These are phyloP conservation scores for Danaus melanippus DNA, from an alignment of 1,140 invertebrate species.

Conservation along the genomic window DNA sequence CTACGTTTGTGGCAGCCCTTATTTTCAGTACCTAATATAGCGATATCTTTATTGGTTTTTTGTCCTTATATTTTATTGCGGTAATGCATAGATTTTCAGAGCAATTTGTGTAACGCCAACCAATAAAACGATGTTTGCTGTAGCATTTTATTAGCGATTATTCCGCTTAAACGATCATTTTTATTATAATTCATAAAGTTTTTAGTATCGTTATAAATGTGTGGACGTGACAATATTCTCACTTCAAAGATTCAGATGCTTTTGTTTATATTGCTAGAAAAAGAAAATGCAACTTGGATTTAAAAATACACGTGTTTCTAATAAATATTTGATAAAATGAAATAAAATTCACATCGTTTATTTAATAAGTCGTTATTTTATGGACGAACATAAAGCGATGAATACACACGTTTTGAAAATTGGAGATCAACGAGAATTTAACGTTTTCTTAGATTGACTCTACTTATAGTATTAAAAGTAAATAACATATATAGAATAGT, in stretches of 20 bases:
- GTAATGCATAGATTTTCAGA: constrained; percentile 60
- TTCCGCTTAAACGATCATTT: constrained; percentile 48
- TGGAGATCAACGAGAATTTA: too few relatives aligned
- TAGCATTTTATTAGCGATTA: constrained; percentile 35
- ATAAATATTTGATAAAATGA: too few relatives aligned
- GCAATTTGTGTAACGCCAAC: constrained; percentile 46
- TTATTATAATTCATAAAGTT: constrained; percentile 60
- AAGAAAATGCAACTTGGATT: too few relatives aligned
- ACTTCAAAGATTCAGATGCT: constrained; percentile 22
- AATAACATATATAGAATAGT: background rate
- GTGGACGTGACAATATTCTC: constrained; percentile 31
- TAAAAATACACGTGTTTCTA: too few relatives aligned
- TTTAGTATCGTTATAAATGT: constrained; percentile 36
- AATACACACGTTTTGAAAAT: too few relatives aligned
- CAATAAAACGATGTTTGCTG: constrained; percentile 57
- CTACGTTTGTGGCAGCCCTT: constrained; percentile 57
- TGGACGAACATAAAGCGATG: too few relatives aligned
- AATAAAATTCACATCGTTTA: too few relatives aligned
- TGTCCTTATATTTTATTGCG: constrained; percentile 57
- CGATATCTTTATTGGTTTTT: constrained; percentile 29
- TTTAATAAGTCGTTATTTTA: too few relatives aligned
- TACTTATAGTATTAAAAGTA: too few relatives aligned
- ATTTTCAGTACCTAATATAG: constrained; percentile 46
- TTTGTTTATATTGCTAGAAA: constrained; percentile 5
- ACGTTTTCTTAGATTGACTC: too few relatives aligned